Conservation (phyloP, 2,113 vertebrate genomes). For the Orycteropus afer region DNA sequence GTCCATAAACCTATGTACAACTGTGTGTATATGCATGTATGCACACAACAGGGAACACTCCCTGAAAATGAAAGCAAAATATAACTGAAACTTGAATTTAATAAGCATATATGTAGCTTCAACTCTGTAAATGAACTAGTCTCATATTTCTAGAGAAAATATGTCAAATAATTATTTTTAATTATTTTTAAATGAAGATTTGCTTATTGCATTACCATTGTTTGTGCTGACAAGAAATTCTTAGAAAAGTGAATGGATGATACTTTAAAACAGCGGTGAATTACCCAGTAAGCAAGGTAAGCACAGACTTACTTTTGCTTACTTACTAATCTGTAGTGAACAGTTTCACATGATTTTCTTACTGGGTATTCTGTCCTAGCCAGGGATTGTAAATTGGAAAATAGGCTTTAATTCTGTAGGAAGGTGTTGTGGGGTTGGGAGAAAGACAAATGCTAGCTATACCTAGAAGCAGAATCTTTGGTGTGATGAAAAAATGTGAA, state of each 20-base stretch:
- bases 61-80: neutral
- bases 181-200: constrained; percentile 30
- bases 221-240: neutral
- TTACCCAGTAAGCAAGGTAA: too few species aligned
- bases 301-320: too few species aligned
- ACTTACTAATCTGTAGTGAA: too few species aligned
- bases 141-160: neutral
- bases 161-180: neutral
- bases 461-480: too few species aligned
- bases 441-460: too few species aligned
- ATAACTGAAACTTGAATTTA: constrained; percentile 3
- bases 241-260: neutral
- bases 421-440: too few species aligned
- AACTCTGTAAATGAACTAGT: neutral
- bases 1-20: neutral
- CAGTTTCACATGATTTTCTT: too few species aligned
- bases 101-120: neutral
- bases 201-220: neutral
- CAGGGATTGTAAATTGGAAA: too few species aligned
- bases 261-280: neutral
- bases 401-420: too few species aligned
- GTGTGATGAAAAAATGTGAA: neutral
- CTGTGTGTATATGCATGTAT: neutral
- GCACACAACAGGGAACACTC: neutral
- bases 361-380: too few species aligned